Evolutionary conservation across 2,797 vertebrate genomes (phyloP), one percentile per base, ranked within the genome.

Genomic region (Semotilus atromaculatus): DNA sequence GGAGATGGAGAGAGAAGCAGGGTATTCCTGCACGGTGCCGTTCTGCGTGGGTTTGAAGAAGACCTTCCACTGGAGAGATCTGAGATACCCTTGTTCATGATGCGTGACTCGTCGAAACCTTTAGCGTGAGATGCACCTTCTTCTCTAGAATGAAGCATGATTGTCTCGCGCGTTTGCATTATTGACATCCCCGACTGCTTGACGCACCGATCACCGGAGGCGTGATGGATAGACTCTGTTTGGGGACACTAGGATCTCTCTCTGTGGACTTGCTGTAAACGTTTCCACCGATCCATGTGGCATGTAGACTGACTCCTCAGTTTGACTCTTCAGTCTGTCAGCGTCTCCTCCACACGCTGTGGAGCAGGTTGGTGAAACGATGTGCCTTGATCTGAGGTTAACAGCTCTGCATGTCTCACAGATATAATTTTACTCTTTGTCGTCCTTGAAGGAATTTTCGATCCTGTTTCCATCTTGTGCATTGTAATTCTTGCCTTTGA

Each of bases 11-110:
- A 84, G 85, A 85, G 26, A 48, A 73, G 58, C 89, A 78, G 90
- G 85, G 87, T 89, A 86, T 89, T 92, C 91, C 89, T 90, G 90
- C 85, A 84, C 88, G 88, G 86, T 89, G 89, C 89, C 89, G 91
- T 92, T 91, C 60, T 87, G 87, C 84, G 85, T 89, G 90, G 89
- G 91, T 89, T 90, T 88, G 80, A 92, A 93, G 92, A 94, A 92
- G 92, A 88, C 92, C 93, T 86, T 88, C 86, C 53, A 72, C 85
- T 89, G 85, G 90, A 86, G 88, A 89, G 84, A 84, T 38, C 76
- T 66, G 64, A 87, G 21, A 34, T 72, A 86, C 55, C 77, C 86
- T 82, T 81, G 36, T 66, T 48, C 85, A 48, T 53, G n/a, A 84
- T 71, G 62, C 64, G 62, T 62, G 53, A 76, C 68, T 66, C 55